phyloP scores from a whole-genome alignment of 2,888 invertebrate species.

The Exocentrus adspersus region DNA sequence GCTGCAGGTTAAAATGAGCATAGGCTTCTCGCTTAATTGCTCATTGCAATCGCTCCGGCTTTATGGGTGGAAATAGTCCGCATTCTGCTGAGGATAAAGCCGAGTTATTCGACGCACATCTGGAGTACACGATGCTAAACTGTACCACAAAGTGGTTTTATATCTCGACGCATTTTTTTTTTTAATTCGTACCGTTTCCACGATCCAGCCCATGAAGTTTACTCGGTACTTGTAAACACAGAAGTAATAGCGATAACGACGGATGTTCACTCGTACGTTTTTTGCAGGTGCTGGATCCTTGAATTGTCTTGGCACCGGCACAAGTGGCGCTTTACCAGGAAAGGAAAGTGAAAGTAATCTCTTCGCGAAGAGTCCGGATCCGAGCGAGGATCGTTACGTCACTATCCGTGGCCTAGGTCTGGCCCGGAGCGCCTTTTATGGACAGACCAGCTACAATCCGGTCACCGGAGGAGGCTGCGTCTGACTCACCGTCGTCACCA shows the following conservation, averaged over 20 bases:
- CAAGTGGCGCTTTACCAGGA: no score
- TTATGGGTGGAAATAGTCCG: background rate
- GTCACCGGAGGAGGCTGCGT: conserved; percentile 30
- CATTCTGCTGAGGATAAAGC: background rate
- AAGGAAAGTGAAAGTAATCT: conserved; percentile 17
- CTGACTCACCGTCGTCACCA: conserved; percentile 16
- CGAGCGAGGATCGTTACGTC: conserved; percentile 37
- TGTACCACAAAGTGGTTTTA: background rate
- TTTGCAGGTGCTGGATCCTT: no score
- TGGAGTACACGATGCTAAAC: background rate
- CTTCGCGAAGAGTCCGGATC: background rate
- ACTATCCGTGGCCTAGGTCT: conserved; percentile 45
- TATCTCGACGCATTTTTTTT: background rate
- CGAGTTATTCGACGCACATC: background rate
- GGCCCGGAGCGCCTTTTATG: conserved; percentile 47
- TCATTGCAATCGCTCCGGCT: background rate
- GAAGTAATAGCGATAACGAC: no score
- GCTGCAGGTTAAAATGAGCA: background rate
- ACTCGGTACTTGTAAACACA: no score
- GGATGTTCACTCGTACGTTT: no score
- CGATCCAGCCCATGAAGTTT: background rate
- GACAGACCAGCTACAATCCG: conserved; percentile 38
- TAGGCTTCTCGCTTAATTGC: conserved; percentile 5
- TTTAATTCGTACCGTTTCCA: background rate
- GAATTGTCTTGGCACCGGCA: no score